Conservation (phyloP, 1,140 invertebrate genomes). For the Drosophila jambulina region DNA sequence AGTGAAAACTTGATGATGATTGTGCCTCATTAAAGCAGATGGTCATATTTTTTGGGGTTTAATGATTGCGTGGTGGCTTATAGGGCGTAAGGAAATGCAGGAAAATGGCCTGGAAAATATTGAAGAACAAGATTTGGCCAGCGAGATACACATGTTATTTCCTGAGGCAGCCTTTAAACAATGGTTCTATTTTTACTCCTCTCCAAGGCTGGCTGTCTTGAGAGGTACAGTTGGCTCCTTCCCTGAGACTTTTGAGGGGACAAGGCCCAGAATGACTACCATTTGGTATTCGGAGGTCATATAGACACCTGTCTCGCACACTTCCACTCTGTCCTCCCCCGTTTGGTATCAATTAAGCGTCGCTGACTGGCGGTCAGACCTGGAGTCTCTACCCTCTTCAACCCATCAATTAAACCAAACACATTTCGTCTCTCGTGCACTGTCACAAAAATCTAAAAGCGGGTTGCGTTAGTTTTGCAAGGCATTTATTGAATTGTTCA, state of each 20-base stretch:
- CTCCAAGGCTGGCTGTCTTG: neutral
- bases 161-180: neutral
- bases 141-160: slow-evolving; percentile 13
- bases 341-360: slow-evolving; percentile 43
- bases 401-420: slow-evolving; percentile 73
- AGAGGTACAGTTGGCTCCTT: neutral
- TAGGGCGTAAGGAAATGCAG: slow-evolving; percentile 23
- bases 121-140: slow-evolving; percentile 20
- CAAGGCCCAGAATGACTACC: neutral
- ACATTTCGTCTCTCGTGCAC: slow-evolving; percentile 31
- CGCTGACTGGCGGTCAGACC: slow-evolving; percentile 10
- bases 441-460: slow-evolving; percentile 1
- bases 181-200: neutral
- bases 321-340: neutral
- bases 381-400: slow-evolving; percentile 63
- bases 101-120: slow-evolving; percentile 41
- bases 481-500: neutral
- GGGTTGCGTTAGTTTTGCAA: neutral
- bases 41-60: slow-evolving; percentile 44
- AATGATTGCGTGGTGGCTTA: slow-evolving; percentile 34
- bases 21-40: slow-evolving; percentile 50
- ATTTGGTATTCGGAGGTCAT: slow-evolving; percentile 12
- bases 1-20: slow-evolving; percentile 56
- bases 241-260: neutral
- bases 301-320: slow-evolving; percentile 54